Percentiles rank a stretch among this genome's conserved stretches.
These are phyloP conservation scores for Brachypteracias leptosomus DNA, from an alignment of 2,113 vertebrate genomes.

Conservation along the genomic window DNA sequence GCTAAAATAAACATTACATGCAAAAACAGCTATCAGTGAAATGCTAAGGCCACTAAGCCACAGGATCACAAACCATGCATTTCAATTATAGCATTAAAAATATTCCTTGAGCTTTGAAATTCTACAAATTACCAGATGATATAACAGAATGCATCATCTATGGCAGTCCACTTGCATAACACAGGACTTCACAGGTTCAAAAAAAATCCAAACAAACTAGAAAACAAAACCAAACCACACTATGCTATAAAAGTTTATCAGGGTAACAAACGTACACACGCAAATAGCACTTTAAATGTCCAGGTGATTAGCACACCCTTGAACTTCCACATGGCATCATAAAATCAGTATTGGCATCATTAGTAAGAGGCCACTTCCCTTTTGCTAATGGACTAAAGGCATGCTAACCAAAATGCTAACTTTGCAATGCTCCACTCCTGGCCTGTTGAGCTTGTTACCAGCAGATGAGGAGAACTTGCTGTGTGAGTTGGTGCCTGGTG, in stretches of 20 bases:
- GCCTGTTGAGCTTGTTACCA: not conserved
- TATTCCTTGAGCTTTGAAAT: not conserved
- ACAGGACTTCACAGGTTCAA: not conserved
- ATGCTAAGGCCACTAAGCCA: not conserved
- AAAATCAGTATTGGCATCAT: not conserved
- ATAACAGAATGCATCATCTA: not conserved
- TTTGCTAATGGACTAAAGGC: no score
- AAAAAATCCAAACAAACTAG: no score
- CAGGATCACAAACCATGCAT: not conserved
- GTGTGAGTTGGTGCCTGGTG: not conserved
- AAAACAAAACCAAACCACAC: not conserved
- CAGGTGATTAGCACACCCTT: not conserved
- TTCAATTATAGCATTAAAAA: not conserved
- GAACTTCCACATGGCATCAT: not conserved
- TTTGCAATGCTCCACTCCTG: rapidly evolving
- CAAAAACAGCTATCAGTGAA: not conserved
- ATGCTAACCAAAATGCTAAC: not conserved
- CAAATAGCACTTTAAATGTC: not conserved
- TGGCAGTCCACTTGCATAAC: not conserved
- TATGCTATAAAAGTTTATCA: not conserved
- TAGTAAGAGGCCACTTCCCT: not conserved
- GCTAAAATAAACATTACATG: not conserved
- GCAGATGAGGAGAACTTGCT: not conserved
- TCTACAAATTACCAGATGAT: not conserved
- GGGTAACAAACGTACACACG: not conserved